A percentile compares a stretch with the other conserved stretches of the same genome.
Evolutionary conservation across 2,113 vertebrate species (phyloP).

Genomic region (Onychostoma macrolepis): DNA sequence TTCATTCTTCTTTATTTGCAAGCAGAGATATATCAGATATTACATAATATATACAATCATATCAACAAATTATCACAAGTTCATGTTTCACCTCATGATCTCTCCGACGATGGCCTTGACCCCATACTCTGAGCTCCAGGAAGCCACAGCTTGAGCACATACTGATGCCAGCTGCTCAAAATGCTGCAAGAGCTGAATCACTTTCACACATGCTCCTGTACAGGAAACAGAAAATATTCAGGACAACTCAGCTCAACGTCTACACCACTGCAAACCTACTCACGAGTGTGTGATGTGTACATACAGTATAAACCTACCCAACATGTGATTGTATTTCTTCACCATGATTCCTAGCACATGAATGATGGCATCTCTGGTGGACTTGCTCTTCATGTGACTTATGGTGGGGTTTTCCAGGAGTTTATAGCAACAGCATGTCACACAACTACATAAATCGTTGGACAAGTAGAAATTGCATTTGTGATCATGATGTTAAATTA

Average conservation of each 20-base stretch:
- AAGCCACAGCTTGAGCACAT: conserved; percentile 85
- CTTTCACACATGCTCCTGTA: conserved; percentile 87
- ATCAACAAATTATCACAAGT: neutral
- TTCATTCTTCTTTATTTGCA: too few species aligned
- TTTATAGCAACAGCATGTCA: conserved; percentile 91
- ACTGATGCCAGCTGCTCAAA: conserved; percentile 90
- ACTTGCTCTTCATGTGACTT: conserved; percentile 83
- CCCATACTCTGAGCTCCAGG: conserved; percentile 89
- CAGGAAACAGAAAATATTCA: neutral
- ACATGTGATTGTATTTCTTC: conserved; percentile 85
- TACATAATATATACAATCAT: neutral
- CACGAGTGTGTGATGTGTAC: neutral
- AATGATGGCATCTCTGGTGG: conserved; percentile 81
- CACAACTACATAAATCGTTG: conserved; percentile 75
- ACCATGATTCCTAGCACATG: conserved; percentile 86
- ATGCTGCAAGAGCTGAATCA: conserved; percentile 92
- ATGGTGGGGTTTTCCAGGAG: conserved; percentile 91
- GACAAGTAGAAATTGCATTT: neutral
- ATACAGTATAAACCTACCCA: conserved; percentile 83
- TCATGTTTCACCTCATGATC: conserved; percentile 82
- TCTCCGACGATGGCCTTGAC: conserved; percentile 90
- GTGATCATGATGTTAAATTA: neutral
- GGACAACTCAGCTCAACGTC: neutral
- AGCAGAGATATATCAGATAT: neutral
- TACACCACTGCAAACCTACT: neutral